A percentile compares a stretch with the other conserved stretches of the same genome.
These are phyloP conservation scores for Pelmatolapia mariae DNA, from an alignment of 2,113 vertebrate species.

Conservation along the genomic window DNA sequence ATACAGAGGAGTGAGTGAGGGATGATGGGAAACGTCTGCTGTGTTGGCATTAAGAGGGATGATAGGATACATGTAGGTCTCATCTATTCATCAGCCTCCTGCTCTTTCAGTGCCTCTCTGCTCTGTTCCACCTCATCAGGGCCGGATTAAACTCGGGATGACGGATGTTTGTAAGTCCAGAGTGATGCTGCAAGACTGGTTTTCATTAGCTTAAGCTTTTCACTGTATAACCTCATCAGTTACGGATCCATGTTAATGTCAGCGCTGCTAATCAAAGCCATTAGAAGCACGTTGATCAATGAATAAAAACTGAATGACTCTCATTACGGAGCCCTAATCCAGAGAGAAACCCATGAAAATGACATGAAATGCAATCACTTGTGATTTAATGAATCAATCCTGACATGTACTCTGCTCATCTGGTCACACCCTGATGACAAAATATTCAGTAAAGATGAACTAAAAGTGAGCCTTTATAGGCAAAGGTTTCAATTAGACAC, in stretches of 20 bases:
- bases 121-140: conserved; percentile 53
- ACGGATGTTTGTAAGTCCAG: conserved; percentile 17
- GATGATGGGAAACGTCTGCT: background rate
- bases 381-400: background rate
- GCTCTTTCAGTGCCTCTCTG: conserved; percentile 13
- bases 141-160: conserved; percentile 33
- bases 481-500: background rate
- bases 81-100: conserved; percentile 45
- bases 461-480: background rate
- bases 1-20: background rate
- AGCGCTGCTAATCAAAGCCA: background rate
- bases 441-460: background rate
- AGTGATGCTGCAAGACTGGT: background rate
- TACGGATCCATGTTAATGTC: background rate
- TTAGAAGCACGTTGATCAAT: background rate
- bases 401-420: background rate
- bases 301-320: background rate
- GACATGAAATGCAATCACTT: background rate
- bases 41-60: background rate
- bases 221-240: background rate
- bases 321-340: background rate
- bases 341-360: background rate
- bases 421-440: background rate
- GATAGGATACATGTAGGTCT: background rate
- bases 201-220: conserved; percentile 30